phyloP scores from a whole-genome alignment of 53 echinoderm and acorn worm genomes.

The Luidia sarsii region DNA sequence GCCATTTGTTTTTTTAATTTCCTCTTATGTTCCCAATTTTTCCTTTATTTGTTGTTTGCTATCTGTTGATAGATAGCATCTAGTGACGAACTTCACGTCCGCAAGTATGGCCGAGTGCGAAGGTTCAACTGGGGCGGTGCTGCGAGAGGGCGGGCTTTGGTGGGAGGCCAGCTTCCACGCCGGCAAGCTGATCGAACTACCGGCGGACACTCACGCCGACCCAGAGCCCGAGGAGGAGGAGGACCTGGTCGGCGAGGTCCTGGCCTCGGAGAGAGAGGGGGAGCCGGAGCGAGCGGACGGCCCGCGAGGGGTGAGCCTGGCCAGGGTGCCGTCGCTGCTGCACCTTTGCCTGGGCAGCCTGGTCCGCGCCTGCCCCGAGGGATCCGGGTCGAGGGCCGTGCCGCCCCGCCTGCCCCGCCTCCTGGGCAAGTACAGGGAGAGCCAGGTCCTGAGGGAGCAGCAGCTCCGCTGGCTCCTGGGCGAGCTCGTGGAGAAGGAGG shows the following conservation, averaged over 20 bases:
- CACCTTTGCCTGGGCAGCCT: slow-evolving; percentile 9
- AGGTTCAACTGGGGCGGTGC: no score
- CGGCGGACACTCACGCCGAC: background rate
- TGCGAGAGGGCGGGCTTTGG: background rate
- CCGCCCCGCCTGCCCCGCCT: slow-evolving; percentile 1
- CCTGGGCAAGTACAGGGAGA: background rate
- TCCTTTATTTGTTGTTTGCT: no score
- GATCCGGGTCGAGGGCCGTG: background rate
- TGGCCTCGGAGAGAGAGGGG: background rate
- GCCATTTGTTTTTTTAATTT: no score
- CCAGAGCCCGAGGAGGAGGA: no score
- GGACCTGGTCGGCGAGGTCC: background rate
- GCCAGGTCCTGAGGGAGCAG: background rate
- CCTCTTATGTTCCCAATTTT: no score
- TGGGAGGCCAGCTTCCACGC: slow-evolving; percentile 32
- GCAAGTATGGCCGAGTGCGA: no score
- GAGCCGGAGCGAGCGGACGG: background rate
- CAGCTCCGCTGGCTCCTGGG: slow-evolving; percentile 24
- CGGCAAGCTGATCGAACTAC: slow-evolving; percentile 14
- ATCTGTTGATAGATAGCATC: no score
- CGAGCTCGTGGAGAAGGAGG: slow-evolving; percentile 1
- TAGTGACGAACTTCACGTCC: no score
- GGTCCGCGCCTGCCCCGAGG: background rate
- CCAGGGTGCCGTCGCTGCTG: slow-evolving; percentile 5
- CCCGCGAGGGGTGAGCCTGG: background rate